Base-by-base conservation (phyloP, 2,888 invertebrate species). In the Drosophila rubida region DNA sequence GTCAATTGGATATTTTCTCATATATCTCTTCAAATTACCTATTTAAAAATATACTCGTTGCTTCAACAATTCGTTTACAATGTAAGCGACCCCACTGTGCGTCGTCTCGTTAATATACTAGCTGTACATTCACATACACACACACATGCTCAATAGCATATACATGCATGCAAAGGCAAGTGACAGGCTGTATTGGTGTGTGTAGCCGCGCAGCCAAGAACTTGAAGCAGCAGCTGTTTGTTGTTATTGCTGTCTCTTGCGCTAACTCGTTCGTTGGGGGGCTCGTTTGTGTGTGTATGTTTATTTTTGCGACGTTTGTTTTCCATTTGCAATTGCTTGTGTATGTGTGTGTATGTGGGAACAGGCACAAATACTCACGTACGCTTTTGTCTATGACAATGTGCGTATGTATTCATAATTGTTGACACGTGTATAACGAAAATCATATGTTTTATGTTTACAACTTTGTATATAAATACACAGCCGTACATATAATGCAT, bases 201-300 rank as follows among this genome's bases (percentile, higher is more conserved):
- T 46, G 45, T 49, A 32, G 44, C 9, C 8, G 25, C 22, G 41
- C 46, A 65, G 37, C 62, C 51, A 49, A 79, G 80, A 80, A 80
- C 77, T 70, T 68, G 67, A 63, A 73, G 48, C 22, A 57, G 25
- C 77, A 54, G 65, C 62, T 66, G 69, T 72, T 69, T 58, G 44
- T 51, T 64, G 49, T 54, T 72, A 35, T 62, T 80, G 22, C 51
- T 78, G 44, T 54, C 45, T 14, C 11, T 53, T 72, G 22, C 41
- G 48, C 14, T 14, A 46, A 27, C 68, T 74, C 60, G 64, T 61
- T 80, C 60, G 64, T 61, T 80, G 87, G 87, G 87, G 84, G 80
- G 83, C 87, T 86, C 78, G 80, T 9, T 76, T 55, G 37, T 50
- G 27, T 35, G 45, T 55, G 53, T 71, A 23, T 46, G 59, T 58